Evolutionary conservation across 2,797 vertebrate genomes (phyloP), one percentile per base, ranked within the genome.

Genomic region (Miichthys miiuy): DNA sequence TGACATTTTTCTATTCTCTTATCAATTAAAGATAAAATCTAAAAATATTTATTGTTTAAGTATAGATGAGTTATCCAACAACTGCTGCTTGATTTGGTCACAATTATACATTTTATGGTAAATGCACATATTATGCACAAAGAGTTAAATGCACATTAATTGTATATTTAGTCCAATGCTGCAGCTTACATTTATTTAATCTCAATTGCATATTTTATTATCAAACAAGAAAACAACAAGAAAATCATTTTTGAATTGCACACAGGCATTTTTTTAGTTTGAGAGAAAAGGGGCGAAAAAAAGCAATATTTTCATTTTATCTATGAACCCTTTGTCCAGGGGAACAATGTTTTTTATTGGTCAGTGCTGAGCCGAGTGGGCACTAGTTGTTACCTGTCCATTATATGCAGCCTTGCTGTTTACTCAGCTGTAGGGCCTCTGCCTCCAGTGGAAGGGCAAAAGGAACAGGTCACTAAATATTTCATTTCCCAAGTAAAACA

Each of bases 401-500:
- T 81, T 75, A 16, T 75, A 13, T 76, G 83, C 82, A 83, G 89
- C 80, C 79, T 72, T 62, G 76, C 86, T 94, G 92, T 95, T 94
- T 92, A 93, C 92, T 93, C 93, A 95, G 92, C 94, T 95, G 93
- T 73, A 80, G 84, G 87, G 81, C 84, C 90, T 90, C 88, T 84
- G 91, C 95, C 92, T 95, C 93, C 89, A 93, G 90, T 87, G 83
- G 86, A 83, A 91, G 92, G 89, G 92, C 90, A 90, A 92, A 89
- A 91, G 92, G 90, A 94, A 88, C 91, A 92, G 92, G 93, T 94
- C 93, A 91, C 91, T 72, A 94, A 95, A 96, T 96, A 95, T 96
- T 96, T 96, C 94, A 95, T 96, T 96, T 96, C 95, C 95, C 94
- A 95, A 96, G 94, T 93, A 94, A 95, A 95, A 96, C 95, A 96